These are phyloP conservation scores for Apodemus sylvaticus DNA, from an alignment of 2,113 vertebrate species.

Conservation along the genomic window DNA sequence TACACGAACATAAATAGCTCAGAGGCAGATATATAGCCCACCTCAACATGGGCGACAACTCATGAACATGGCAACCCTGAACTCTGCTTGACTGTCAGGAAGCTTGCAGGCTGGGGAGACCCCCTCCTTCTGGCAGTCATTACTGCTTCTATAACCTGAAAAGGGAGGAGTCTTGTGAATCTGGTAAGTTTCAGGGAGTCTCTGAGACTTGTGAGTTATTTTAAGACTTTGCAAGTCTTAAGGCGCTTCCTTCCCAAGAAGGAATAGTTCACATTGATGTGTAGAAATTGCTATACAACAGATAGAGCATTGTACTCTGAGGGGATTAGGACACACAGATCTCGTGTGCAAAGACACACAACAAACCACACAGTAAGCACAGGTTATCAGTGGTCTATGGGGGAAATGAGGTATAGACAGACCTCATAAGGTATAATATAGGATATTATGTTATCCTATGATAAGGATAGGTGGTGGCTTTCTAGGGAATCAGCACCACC, in stretches of 20 bases:
- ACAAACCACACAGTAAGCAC: background rate
- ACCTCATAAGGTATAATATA: no score
- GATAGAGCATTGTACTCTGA: background rate
- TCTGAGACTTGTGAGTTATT: background rate
- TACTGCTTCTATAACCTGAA: background rate
- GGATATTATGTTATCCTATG: no score
- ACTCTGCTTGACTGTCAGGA: background rate
- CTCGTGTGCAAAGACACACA: background rate
- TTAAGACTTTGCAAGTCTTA: background rate
- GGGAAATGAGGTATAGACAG: background rate
- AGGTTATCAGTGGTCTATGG: background rate
- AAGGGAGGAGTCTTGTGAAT: background rate
- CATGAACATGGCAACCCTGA: background rate
- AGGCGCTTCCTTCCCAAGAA: background rate
- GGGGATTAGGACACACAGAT: background rate
- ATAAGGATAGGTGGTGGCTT: accelerated
- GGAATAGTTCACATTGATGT: background rate
- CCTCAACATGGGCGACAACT: no score
- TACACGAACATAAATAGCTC: background rate
- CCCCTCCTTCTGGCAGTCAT: background rate
- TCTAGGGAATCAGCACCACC: background rate
- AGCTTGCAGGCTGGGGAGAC: background rate
- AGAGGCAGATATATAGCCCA: background rate
- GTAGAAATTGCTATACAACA: background rate
- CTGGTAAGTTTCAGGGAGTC: background rate